These are phyloP conservation scores for Marmota monax DNA, from an alignment of 2,113 vertebrate species.

Conservation along the genomic window DNA sequence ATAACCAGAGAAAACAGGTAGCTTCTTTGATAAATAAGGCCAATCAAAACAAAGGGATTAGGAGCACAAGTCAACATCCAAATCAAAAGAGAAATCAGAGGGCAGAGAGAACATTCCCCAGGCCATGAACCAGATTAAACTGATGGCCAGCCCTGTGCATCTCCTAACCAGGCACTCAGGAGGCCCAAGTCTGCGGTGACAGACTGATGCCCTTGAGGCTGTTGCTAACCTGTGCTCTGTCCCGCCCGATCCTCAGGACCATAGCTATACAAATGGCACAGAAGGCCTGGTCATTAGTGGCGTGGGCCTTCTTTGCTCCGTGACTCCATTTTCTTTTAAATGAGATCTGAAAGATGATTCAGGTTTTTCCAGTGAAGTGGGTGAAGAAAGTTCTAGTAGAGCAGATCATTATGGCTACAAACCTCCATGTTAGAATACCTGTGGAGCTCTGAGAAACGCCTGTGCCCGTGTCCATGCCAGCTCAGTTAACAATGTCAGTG, in stretches of 20 bases:
- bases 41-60: background rate
- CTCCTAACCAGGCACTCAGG: too few species aligned
- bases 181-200: background rate
- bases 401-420: background rate
- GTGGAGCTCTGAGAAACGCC: background rate
- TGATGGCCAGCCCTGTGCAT: background rate
- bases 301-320: background rate
- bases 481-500: too few species aligned
- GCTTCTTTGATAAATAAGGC: background rate
- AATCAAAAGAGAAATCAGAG: background rate
- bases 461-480: fast-evolving
- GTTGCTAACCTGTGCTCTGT: background rate
- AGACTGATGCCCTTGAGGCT: background rate
- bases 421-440: background rate
- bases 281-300: background rate
- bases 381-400: background rate
- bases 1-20: background rate
- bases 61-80: background rate
- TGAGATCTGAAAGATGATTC: background rate
- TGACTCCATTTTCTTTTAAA: background rate
- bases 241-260: background rate
- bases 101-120: background rate
- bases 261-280: background rate
- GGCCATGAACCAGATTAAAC: background rate
- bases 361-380: background rate